Evolutionary conservation across 2,888 invertebrate genomes (phyloP), one percentile per base, ranked within the genome.

Genomic region (Parascotia fuliginaria): DNA sequence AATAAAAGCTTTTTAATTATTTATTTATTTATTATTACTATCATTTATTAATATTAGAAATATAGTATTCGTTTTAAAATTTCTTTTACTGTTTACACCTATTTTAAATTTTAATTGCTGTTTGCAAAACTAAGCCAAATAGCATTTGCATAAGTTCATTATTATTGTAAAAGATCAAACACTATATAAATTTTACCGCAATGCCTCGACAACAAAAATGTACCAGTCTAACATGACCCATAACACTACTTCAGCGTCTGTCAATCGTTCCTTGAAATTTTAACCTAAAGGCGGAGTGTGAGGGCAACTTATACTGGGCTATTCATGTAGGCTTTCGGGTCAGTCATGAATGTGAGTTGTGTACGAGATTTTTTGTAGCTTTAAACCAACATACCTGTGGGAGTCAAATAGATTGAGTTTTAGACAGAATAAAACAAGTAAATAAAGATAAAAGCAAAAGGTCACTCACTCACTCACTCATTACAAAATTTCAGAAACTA

Each of bases 261-360:
- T 59, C 55, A 44, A 44, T 39, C 13, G 38, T 15, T 39, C 49
- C 54, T 36, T 44, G 47, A 53, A 39, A 45, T 36, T 44, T 50
- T 51, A 56, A 42, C 36, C 44, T 31, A 24, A 44, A 56, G 41
- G 52, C 32, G 58, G 59, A 36, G 36, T 16, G 42, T 49, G 11
- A 44, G 79, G 16, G 73, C 77, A 59, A 42, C 2, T 27, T 55
- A 53, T 1, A 3, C 60, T 79, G 81, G 83, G 48, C 24, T 29
- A 19, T 43, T 44, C 66, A 73, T 75, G 60, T 78, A 78, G 79
- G 79, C 72, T 80, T 81, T 75, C 64, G 73, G 84, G 84, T 83
- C 83, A 81, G 74, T 67, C 67, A 69, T 67, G 69, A 65, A 75
- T 71, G 69, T 69, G 44, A 63, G 73, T 70, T 70, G 63, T 65